Conservation (phyloP, 2,113 vertebrate genomes). For the Psephotus haematonotus region DNA sequence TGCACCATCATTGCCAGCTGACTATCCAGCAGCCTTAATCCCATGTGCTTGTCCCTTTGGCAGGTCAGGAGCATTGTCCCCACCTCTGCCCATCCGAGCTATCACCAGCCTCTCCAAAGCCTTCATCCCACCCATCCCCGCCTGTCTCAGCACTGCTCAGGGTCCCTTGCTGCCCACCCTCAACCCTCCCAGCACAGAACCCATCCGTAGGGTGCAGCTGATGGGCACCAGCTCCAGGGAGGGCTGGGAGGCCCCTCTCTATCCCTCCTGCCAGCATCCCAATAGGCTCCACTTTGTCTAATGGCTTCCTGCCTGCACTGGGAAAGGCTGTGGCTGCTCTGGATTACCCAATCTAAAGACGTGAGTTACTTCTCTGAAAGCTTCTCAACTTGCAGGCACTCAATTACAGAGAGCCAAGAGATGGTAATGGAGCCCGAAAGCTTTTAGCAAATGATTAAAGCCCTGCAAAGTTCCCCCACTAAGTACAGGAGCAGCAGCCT, state of each 20-base stretch:
- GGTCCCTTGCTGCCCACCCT: neutral
- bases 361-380: neutral
- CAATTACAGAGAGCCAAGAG: neutral
- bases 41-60: neutral
- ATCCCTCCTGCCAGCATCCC: neutral
- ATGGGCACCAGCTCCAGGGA: neutral
- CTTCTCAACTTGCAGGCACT: neutral
- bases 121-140: neutral
- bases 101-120: neutral
- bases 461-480: neutral
- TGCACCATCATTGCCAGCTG: neutral
- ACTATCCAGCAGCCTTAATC: neutral
- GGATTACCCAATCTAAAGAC: neutral
- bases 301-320: neutral
- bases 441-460: conserved; percentile 41
- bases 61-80: neutral
- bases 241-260: neutral
- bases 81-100: neutral
- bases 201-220: neutral
- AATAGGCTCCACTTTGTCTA: neutral
- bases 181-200: neutral
- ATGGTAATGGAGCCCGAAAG: conserved; percentile 42
- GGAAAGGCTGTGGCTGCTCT: neutral
- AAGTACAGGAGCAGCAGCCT: conserved; percentile 1
- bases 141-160: neutral